These are phyloP conservation scores for Pyxicephalus adspersus DNA, from an alignment of 2,113 vertebrate genomes.

Conservation along the genomic window DNA sequence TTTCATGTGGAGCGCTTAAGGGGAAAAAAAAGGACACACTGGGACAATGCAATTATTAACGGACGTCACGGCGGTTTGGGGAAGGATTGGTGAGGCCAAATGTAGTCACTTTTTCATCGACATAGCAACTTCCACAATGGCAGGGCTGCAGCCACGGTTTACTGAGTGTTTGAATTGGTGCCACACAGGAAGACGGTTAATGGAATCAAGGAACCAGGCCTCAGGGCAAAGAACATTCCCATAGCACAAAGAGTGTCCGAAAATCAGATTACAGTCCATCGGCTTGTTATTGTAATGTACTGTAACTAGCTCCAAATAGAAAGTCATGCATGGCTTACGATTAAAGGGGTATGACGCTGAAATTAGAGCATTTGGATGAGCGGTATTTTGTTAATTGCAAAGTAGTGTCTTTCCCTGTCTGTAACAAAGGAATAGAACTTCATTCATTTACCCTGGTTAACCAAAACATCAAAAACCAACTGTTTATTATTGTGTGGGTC, in stretches of 20 bases:
- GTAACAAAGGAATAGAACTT: too few species aligned
- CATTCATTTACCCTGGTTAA: too few species aligned
- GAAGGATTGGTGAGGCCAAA: background rate
- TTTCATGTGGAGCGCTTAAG: background rate
- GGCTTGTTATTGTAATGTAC: background rate
- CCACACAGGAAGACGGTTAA: constrained; percentile 8
- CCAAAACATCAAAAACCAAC: too few species aligned
- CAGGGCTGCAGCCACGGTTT: background rate
- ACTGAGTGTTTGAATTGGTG: background rate
- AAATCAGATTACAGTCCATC: background rate
- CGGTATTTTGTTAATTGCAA: too few species aligned
- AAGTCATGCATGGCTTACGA: background rate
- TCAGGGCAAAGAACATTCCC: background rate
- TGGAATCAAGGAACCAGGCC: constrained; percentile 13
- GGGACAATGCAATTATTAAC: background rate
- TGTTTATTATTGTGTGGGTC: too few species aligned
- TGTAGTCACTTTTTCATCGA: background rate
- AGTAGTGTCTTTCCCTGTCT: too few species aligned
- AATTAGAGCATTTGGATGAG: too few species aligned
- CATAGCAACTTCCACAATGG: background rate
- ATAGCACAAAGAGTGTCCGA: background rate
- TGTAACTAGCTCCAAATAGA: background rate
- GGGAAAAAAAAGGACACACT: background rate
- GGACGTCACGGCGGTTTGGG: constrained; percentile 21
- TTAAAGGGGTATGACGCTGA: background rate